Evolutionary conservation across 2,888 invertebrate genomes (phyloP), one percentile per base, ranked within the genome.

Genomic region (Stramonita haemastoma): DNA sequence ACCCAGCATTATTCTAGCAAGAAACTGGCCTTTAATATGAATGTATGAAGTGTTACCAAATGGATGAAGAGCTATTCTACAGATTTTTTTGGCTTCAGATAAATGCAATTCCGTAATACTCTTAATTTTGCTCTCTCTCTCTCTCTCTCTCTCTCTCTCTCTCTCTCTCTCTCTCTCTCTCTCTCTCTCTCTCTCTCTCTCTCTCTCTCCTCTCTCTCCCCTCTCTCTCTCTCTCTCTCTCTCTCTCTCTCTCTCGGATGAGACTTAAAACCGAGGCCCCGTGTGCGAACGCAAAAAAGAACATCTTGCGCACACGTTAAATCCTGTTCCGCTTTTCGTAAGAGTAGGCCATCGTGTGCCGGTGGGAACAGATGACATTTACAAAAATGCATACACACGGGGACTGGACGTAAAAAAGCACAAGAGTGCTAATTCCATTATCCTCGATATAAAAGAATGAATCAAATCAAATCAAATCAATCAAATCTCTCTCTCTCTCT

Each of bases 141-240:
- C 26, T 73, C 13, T 73, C 73, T 73, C 73, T 73, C 73, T 81
- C 34, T 81, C 34, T 81, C 34, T 36, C 36, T 81, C 81, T 81
- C 19, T 81, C 81, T 81, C 1, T 81, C 81, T 81, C 19, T 81
- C 36, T 81, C 19, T 81, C 81, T 81, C 19, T 81, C 79, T 81
- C 19, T 36, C 79, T 81, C 19, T 17, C 79, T 81, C 34, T 36
- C 79, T 81, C 34, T 36, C 79, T 81, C 34, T 36, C 79, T 79
- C 32, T 34, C 79, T 79, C 32, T 29, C 79, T 29, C 26, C 22
- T 26, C 2, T 22, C 2, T 0, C 2, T 0, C 2, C 0, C 2
- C 26, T 73, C 73, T 73, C 26, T 73, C 73, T n/a, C 26, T 73
- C 73, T n/a, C 26, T 73, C 73, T n/a, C 26, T 73, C 73, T 1